Percentiles rank a stretch among this genome's conserved stretches.
Conservation (phyloP, 2,113 vertebrate species). For the Podarcis raffonei region DNA sequence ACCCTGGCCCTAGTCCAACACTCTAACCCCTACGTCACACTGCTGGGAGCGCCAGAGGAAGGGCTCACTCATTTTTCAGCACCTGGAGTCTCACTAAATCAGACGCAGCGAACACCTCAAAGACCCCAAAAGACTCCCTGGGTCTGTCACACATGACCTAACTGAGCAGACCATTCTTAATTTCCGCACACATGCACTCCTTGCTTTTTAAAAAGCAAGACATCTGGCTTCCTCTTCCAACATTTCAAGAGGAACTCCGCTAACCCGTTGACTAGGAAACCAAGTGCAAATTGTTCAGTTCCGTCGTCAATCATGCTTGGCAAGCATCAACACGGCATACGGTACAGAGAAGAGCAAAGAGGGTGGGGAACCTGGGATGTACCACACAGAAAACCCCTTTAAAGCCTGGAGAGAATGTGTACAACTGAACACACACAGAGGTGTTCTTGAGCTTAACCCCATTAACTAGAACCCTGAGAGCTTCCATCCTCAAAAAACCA, state of each 20-base stretch:
- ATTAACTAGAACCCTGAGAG: too few species aligned
- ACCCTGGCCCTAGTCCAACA: too few species aligned
- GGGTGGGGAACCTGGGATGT: not conserved
- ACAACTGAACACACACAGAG: not conserved
- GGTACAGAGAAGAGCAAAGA: not conserved
- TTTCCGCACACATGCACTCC: accelerated
- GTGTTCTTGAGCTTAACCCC: too few species aligned
- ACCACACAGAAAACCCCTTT: not conserved
- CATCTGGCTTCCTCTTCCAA: not conserved
- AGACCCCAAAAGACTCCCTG: too few species aligned
- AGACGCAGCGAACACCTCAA: too few species aligned
- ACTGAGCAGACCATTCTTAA: not conserved
- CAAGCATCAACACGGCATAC: not conserved
- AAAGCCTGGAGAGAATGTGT: not conserved
- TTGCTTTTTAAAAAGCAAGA: not conserved
- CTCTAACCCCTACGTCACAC: too few species aligned
- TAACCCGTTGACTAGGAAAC: not conserved
- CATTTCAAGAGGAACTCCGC: not conserved
- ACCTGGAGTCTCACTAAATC: too few species aligned
- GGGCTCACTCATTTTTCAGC: too few species aligned
- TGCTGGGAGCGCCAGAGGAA: too few species aligned
- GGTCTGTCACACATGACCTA: not conserved
- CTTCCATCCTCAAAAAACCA: not conserved
- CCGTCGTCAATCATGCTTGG: too few species aligned
- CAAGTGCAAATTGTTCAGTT: not conserved